Evolutionary conservation across 2,888 invertebrate species (phyloP).

Genomic region (Melinaea menophilus): DNA sequence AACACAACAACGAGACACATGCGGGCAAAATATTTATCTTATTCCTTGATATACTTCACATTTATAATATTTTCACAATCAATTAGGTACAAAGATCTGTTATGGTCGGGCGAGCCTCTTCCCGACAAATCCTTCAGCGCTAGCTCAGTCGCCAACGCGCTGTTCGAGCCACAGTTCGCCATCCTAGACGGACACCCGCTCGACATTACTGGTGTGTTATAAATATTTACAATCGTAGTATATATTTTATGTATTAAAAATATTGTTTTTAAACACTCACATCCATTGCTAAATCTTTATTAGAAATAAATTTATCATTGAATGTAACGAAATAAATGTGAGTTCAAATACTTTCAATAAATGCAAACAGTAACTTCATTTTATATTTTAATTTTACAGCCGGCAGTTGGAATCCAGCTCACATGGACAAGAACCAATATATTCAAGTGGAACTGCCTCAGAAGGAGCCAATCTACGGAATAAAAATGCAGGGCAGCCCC

Average conservation of each 20-base stretch:
- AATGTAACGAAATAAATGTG: too few species aligned
- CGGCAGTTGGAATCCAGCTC: constrained; percentile 84
- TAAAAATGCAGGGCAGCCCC: constrained; percentile 84
- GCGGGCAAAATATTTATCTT: too few species aligned
- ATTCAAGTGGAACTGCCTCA: constrained; percentile 82
- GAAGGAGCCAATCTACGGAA: constrained; percentile 84
- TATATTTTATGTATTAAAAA: too few species aligned
- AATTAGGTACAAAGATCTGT: constrained; percentile 53
- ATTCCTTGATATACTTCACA: too few species aligned
- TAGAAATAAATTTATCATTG: too few species aligned
- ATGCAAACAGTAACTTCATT: not conserved
- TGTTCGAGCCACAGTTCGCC: constrained; percentile 75
- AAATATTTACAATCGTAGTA: not conserved
- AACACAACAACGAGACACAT: too few species aligned
- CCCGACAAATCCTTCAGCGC: constrained; percentile 78
- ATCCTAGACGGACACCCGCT: constrained; percentile 58
- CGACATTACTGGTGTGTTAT: constrained; percentile 37
- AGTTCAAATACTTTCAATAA: not conserved
- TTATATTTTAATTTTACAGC: constrained; percentile 41
- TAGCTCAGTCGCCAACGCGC: constrained; percentile 71
- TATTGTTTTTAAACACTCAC: too few species aligned
- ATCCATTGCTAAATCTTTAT: too few species aligned
- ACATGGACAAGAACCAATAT: constrained; percentile 80
- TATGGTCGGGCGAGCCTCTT: constrained; percentile 66
- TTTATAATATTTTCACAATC: not conserved